Evolutionary conservation across 2,113 vertebrate species (phyloP), one percentile per base, ranked within the genome.

Genomic region (Oncorhynchus tshawytscha): DNA sequence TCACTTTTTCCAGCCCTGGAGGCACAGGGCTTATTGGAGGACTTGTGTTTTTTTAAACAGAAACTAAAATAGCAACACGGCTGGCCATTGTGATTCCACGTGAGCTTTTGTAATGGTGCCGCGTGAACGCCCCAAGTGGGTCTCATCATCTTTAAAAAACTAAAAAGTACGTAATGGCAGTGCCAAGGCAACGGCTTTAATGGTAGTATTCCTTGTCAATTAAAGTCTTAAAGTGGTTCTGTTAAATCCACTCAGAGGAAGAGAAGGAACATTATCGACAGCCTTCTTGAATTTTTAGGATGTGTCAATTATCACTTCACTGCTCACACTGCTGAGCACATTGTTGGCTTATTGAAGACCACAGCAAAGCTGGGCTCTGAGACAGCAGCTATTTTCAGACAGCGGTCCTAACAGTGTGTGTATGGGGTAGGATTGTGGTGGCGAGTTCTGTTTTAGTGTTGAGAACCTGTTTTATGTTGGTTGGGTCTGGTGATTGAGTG

Each of bases 181-280:
- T 71, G 84, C 87, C 88, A 87, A 86, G 82, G 88, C 83, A 90
- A 89, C 76, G 82, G 89, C 88, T 91, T 91, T 90, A 91, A 91
- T 89, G 89, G 87, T 88, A 84, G 81, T 87, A 87, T 92, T 91
- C 88, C 81, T 83, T 92, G 88, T 92, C 88, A 92, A 93, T 92
- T 91, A 92, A 92, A 85, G 87, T 81, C 88, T 92, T 93, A 91
- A 93, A 45, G 6, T 92, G 88, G 84, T 87, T 92, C 85, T 64
- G 71, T 85, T 90, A 88, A 91, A 90, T 81, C 83, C 83, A 84
- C 82, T 90, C 89, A 78, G 75, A 86, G 90, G 84, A 90, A 90
- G 84, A 91, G 86, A 24, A 4, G 7, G 20, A 83, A 76, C 92
- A 91, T 93, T 92, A 93, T 92, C 91, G 89, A 91, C 84, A 78